phyloP scores from a whole-genome alignment of 2,113 vertebrate genomes.

The human region GRCh38 chr3:148791501-148792000 shows the following conservation, averaged over 20 bases:
- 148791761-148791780: neutral
- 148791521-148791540: constrained; percentile 59
- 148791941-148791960: neutral
- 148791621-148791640: neutral
- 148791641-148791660: neutral
- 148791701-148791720: neutral
- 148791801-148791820: neutral
- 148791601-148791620: neutral
- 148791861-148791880: neutral
- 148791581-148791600: constrained; percentile 43
- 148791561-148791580: constrained; percentile 58
- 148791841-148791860: neutral
- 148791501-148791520: constrained; percentile 63
- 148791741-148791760: neutral
- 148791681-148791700: neutral
- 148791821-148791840: neutral
- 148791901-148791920: neutral
- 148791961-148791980: neutral
- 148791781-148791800: neutral
- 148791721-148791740: neutral
- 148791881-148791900: neutral
- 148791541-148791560: constrained; percentile 35
- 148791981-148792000: constrained; percentile 21
- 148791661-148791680: constrained; percentile 38
- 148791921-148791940: constrained; percentile 30